These are phyloP conservation scores for Anastatus disparis DNA, from an alignment of 1,140 invertebrate genomes.

Conservation along the genomic window DNA sequence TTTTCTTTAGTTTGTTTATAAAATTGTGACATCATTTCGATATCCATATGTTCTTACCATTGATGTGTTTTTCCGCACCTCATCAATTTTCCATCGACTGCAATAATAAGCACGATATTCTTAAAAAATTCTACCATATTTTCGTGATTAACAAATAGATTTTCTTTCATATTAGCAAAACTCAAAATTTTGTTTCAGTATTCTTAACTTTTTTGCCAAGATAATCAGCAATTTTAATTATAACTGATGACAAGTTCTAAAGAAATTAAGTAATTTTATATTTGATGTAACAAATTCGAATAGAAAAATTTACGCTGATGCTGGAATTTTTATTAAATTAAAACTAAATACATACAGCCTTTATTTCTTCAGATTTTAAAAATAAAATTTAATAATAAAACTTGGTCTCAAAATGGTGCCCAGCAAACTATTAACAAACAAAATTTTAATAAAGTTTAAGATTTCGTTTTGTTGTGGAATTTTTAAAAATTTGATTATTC, in stretches of 20 bases:
- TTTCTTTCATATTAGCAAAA: conserved; percentile 77
- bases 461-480: too few relatives aligned
- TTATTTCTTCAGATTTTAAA: conserved; percentile 76
- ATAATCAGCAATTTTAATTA: conserved; percentile 71
- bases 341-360: conserved; percentile 61
- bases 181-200: conserved; percentile 68
- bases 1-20: conserved; percentile 40
- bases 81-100: conserved; percentile 71
- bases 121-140: conserved; percentile 60
- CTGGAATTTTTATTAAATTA: too few relatives aligned
- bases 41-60: conserved; percentile 73
- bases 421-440: conserved; percentile 62
- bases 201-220: conserved; percentile 67
- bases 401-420: conserved; percentile 72
- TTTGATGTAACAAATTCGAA: too few relatives aligned
- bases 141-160: conserved; percentile 78
- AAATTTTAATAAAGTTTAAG: too few relatives aligned
- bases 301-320: too few relatives aligned
- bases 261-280: conserved; percentile 6
- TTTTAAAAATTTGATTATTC: too few relatives aligned
- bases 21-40: conserved; percentile 64
- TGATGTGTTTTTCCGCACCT: conserved; percentile 73
- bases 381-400: conserved; percentile 74
- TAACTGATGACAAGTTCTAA: conserved; percentile 70
- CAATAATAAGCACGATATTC: conserved; percentile 58